Evolutionary conservation across 2,113 vertebrate species (phyloP).

Genomic region (Lycaon pictus): DNA sequence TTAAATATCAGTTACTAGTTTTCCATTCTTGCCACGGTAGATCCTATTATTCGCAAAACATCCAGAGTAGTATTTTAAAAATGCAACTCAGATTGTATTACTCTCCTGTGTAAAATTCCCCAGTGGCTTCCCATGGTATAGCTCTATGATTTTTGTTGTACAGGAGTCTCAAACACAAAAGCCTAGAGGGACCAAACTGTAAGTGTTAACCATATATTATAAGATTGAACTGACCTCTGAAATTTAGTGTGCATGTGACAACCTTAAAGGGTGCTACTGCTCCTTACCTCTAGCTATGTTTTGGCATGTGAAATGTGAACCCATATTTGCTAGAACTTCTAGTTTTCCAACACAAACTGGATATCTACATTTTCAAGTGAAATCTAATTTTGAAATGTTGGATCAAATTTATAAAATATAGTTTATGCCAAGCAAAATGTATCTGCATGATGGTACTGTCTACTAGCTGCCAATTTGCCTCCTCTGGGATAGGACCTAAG

Average conservation of each 20-base stretch:
- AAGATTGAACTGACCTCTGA: not conserved
- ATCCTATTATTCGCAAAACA: slow-evolving; percentile 12
- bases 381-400: slow-evolving; percentile 59
- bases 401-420: slow-evolving; percentile 45
- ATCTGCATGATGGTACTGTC: not conserved
- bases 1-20: not conserved
- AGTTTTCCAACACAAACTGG: slow-evolving; percentile 53
- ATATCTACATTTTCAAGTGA: slow-evolving; percentile 56
- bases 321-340: not conserved
- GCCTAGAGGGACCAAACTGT: not conserved
- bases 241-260: not conserved
- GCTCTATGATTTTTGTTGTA: not conserved
- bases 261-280: not conserved
- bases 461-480: not conserved
- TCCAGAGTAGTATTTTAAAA: slow-evolving; percentile 32
- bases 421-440: slow-evolving; percentile 42
- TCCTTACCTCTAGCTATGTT: not conserved
- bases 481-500: not conserved
- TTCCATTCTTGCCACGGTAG: not conserved
- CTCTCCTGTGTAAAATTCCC: not conserved
- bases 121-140: not conserved
- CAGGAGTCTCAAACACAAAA: not conserved
- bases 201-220: not conserved
- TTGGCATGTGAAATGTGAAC: not conserved
- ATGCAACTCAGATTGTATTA: not conserved